Evolutionary conservation across 2,113 vertebrate species (phyloP).

Genomic region (Sus scrofa): DNA sequence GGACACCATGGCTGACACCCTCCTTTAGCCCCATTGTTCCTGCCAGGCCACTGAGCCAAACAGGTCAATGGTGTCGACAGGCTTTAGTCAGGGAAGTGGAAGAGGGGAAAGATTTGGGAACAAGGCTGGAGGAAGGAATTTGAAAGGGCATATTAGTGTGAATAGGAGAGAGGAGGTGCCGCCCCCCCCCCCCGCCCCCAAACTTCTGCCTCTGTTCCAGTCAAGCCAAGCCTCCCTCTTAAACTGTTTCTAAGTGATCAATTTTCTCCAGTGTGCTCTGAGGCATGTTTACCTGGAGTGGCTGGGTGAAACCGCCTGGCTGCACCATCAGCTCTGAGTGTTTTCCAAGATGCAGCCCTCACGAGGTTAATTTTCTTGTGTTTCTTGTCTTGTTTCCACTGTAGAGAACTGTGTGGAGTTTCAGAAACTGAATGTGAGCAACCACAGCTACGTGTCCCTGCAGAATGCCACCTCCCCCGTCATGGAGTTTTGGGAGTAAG

Average conservation of each 20-base stretch:
- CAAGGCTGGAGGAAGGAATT: not conserved
- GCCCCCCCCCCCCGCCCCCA: not conserved
- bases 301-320: not conserved
- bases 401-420: slow-evolving; percentile 97
- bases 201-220: not conserved
- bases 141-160: no score
- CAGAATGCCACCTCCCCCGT: slow-evolving; percentile 97
- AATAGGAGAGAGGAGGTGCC: not conserved
- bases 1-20: accelerated
- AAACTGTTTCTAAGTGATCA: not conserved
- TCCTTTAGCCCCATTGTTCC: not conserved
- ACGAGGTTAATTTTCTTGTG: slow-evolving; percentile 13
- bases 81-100: not conserved
- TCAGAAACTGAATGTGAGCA: slow-evolving; percentile 95
- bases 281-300: not conserved
- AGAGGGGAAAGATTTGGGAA: not conserved
- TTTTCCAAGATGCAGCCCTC: not conserved
- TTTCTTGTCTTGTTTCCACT: slow-evolving; percentile 77
- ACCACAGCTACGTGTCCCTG: slow-evolving; percentile 91
- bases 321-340: not conserved
- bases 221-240: not conserved
- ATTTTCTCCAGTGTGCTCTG: not conserved
- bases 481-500: slow-evolving; percentile 99
- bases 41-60: not conserved
- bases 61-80: not conserved